Percentiles rank a stretch among this genome's conserved stretches.
These are phyloP conservation scores for Tragelaphus imberbis DNA, from an alignment of 2,113 vertebrate genomes.

Conservation along the genomic window DNA sequence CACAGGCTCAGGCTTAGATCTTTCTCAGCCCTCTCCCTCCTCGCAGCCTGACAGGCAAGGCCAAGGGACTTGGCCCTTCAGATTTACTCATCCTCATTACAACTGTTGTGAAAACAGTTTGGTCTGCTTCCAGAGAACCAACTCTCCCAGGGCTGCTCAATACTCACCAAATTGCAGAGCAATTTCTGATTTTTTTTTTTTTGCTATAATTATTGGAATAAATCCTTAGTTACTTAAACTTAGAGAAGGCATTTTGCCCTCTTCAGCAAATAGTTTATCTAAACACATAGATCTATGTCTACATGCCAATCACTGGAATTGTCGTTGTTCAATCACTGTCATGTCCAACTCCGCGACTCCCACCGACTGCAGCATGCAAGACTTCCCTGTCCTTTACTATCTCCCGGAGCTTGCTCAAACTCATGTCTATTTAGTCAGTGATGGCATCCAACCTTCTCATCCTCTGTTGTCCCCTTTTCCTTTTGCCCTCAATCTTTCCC, in stretches of 20 bases:
- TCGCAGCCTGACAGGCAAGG: background rate
- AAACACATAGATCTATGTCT: conserved; percentile 10
- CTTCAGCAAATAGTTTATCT: conserved; percentile 38
- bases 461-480: background rate
- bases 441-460: background rate
- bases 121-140: background rate
- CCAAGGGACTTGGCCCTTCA: background rate
- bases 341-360: background rate
- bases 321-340: background rate
- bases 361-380: background rate
- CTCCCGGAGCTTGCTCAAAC: background rate
- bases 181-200: conserved; percentile 1
- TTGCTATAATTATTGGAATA: conserved; percentile 27
- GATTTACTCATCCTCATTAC: background rate
- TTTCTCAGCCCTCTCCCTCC: background rate
- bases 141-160: background rate
- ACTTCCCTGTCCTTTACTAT: background rate
- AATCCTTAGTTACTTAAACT: conserved; percentile 36
- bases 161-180: background rate
- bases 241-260: background rate
- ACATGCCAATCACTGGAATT: background rate
- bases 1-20: background rate
- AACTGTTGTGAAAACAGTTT: background rate
- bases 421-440: background rate
- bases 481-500: background rate